These are phyloP conservation scores for Choreutis nemorana DNA, from an alignment of 2,888 invertebrate genomes.

Conservation along the genomic window DNA sequence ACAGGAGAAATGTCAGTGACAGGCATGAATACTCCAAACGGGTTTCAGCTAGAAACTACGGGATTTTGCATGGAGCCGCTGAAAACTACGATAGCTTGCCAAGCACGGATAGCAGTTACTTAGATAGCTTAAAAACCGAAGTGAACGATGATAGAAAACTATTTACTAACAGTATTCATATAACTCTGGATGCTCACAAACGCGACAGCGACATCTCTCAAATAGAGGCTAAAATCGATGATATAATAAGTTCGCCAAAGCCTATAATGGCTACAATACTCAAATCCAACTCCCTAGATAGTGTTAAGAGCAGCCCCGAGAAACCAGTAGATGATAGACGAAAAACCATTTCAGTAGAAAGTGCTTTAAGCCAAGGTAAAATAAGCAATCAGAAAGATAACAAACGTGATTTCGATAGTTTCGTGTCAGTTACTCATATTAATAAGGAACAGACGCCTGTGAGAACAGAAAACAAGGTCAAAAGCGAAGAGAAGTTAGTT, in stretches of 20 bases:
- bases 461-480: slow-evolving; percentile 30
- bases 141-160: slow-evolving; percentile 41
- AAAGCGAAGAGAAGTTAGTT: slow-evolving; percentile 43
- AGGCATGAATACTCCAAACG: slow-evolving; percentile 46
- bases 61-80: slow-evolving; percentile 30
- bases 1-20: slow-evolving; percentile 49
- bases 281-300: slow-evolving; percentile 66
- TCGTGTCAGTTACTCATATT: slow-evolving; percentile 66
- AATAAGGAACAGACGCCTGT: slow-evolving; percentile 50
- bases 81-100: slow-evolving; percentile 56
- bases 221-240: slow-evolving; percentile 64
- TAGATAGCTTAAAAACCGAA: slow-evolving; percentile 55
- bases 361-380: slow-evolving; percentile 37
- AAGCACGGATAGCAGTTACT: slow-evolving; percentile 55
- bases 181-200: slow-evolving; percentile 42
- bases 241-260: slow-evolving; percentile 61
- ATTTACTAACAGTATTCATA: slow-evolving; percentile 50
- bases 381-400: slow-evolving; percentile 24
- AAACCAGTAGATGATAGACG: slow-evolving; percentile 48
- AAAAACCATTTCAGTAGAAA: slow-evolving; percentile 60
- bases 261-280: slow-evolving; percentile 56
- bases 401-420: slow-evolving; percentile 44
- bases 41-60: slow-evolving; percentile 49
- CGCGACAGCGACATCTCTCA: slow-evolving; percentile 59
- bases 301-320: slow-evolving; percentile 65